phyloP scores from a whole-genome alignment of 2,113 vertebrate genomes.

The Amblyornis subalaris region DNA sequence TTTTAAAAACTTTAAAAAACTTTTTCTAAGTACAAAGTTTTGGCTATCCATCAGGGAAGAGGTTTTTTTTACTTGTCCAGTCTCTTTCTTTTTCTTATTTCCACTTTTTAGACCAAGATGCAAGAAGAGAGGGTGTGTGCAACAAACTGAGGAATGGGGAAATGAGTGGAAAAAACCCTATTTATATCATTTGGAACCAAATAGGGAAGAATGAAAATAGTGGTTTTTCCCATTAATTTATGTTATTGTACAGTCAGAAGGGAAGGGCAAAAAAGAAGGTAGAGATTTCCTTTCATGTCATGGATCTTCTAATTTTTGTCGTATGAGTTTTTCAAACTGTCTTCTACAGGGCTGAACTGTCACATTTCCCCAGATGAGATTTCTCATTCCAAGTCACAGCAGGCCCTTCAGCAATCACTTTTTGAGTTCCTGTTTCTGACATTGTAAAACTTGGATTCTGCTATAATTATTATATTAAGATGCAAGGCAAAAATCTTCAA shows the following conservation, averaged over 20 bases:
- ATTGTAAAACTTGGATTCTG: neutral
- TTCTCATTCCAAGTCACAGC: neutral
- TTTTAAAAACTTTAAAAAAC: neutral
- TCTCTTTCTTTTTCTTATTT: neutral
- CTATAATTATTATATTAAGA: neutral
- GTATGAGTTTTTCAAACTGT: neutral
- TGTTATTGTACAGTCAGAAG: neutral
- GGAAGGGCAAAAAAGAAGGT: neutral
- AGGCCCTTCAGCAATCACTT: neutral
- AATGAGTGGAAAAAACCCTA: rapidly evolving
- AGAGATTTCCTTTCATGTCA: neutral
- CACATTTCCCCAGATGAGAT: neutral
- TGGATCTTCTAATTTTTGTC: neutral
- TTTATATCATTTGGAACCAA: neutral
- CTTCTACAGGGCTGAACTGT: neutral
- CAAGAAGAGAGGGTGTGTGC: neutral
- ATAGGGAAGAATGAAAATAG: neutral
- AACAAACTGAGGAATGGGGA: neutral
- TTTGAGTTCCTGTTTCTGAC: neutral
- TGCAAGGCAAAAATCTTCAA: neutral
- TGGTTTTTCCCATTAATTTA: neutral
- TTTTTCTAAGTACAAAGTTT: neutral
- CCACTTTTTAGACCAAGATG: neutral
- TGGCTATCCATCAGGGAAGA: neutral
- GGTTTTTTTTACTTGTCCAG: neutral